phyloP scores from a whole-genome alignment of 37 sponge, comb jelly and placozoan genomes.

The Corticium candelabrum region DNA sequence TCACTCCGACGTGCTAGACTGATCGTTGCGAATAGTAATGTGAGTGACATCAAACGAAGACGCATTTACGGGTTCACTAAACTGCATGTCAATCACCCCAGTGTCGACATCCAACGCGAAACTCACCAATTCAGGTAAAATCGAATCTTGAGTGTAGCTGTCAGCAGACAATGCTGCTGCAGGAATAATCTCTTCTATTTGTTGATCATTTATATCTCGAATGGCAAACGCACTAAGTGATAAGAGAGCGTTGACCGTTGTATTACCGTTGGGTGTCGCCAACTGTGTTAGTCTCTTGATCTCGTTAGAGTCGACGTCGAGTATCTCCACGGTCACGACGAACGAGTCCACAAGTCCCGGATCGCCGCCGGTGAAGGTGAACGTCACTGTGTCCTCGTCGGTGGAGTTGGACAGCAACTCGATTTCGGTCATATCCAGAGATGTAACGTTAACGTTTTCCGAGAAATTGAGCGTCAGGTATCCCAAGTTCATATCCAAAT shows the following conservation, averaged over 20 bases:
- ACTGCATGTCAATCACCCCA: conserved; percentile 40
- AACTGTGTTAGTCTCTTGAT: conserved; percentile 61
- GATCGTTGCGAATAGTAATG: no score
- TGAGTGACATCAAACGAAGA: conserved; percentile 34
- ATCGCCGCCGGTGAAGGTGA: no score
- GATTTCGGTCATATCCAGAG: conserved; percentile 38
- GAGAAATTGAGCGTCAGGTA: conserved; percentile 51
- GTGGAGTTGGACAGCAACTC: conserved; percentile 14
- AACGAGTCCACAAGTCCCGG: no score
- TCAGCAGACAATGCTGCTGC: conserved; percentile 22
- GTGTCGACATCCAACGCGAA: conserved; percentile 45
- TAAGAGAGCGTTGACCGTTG: no score
- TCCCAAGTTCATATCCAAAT: conserved; percentile 58
- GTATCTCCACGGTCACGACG: no score
- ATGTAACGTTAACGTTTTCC: conserved; percentile 57
- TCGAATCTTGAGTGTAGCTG: conserved; percentile 39
- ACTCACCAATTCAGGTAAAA: conserved; percentile 15
- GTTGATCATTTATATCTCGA: conserved; percentile 64
- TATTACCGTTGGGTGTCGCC: no score
- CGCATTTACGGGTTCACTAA: conserved; percentile 56
- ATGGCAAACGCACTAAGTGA: no score
- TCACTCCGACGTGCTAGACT: no score
- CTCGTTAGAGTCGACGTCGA: conserved; percentile 71
- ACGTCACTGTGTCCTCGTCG: conserved; percentile 23
- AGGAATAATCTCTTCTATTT: conserved; percentile 17